Conservation (phyloP, 2,113 vertebrate species). For the Aphelocoma coerulescens region DNA sequence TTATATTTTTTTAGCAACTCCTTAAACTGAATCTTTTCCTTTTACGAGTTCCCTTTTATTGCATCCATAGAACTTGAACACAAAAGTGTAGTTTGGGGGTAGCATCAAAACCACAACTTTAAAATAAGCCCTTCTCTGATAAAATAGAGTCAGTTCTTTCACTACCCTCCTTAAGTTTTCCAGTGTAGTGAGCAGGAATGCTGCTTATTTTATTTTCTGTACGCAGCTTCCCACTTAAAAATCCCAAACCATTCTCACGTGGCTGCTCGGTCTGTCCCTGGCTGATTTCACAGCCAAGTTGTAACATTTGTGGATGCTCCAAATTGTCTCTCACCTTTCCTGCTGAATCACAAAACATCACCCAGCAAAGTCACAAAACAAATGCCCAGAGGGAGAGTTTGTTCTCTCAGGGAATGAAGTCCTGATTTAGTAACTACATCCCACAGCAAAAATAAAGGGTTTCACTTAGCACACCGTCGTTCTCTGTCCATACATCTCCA, state of each 20-base stretch:
- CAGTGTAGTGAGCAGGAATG: neutral
- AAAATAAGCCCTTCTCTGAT: neutral
- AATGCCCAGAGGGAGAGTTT: neutral
- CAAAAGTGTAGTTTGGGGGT: neutral
- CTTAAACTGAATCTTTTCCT: neutral
- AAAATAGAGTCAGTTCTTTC: neutral
- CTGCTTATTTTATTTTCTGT: neutral
- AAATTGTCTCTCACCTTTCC: neutral
- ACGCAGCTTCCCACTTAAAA: neutral
- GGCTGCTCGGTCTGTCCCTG: neutral
- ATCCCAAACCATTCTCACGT: neutral
- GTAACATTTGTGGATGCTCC: neutral
- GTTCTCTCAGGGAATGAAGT: neutral
- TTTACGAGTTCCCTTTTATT: neutral
- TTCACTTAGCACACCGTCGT: neutral
- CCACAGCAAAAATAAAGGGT: neutral
- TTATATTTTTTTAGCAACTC: neutral
- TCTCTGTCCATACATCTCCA: neutral
- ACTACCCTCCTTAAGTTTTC: rapidly evolving
- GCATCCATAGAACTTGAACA: neutral
- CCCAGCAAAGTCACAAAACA: neutral
- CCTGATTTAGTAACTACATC: neutral
- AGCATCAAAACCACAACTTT: neutral
- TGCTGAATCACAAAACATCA: neutral
- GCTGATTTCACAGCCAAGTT: neutral